Conservation (phyloP, 2,888 invertebrate genomes). For the Nebria brevicollis region DNA sequence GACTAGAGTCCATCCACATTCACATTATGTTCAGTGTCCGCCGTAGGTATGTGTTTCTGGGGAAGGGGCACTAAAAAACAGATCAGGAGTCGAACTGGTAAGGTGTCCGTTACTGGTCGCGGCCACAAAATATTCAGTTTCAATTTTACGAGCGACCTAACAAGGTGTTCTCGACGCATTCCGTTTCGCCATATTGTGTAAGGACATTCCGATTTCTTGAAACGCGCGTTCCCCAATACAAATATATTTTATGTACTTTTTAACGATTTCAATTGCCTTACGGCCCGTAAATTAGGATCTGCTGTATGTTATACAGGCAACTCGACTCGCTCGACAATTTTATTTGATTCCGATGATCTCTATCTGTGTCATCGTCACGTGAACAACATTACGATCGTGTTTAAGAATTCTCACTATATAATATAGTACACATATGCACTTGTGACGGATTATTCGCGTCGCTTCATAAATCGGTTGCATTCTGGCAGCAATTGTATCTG, state of each 20-base stretch:
- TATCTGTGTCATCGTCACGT: neutral
- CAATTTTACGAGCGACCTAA: constrained; percentile 45
- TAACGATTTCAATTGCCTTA: constrained; percentile 51
- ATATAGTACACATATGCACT: constrained; percentile 13
- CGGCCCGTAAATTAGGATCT: constrained; percentile 52
- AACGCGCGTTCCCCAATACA: constrained; percentile 47
- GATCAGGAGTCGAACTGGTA: constrained; percentile 40
- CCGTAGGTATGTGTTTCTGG: too few species aligned
- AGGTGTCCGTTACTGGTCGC: constrained; percentile 37
- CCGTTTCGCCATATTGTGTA: constrained; percentile 22
- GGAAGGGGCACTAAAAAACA: too few species aligned
- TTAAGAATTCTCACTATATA: too few species aligned
- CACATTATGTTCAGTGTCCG: too few species aligned
- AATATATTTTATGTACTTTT: constrained; percentile 52
- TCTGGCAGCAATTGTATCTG: constrained; percentile 26
- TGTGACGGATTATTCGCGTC: constrained; percentile 40
- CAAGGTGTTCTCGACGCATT: constrained; percentile 46
- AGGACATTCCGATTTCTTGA: constrained; percentile 28
- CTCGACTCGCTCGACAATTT: too few species aligned
- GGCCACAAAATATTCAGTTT: constrained; percentile 45
- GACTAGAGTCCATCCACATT: too few species aligned
- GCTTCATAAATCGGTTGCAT: constrained; percentile 34
- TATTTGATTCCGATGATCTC: too few species aligned
- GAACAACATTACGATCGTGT: too few species aligned
- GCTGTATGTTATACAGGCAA: constrained; percentile 7